phyloP scores from a whole-genome alignment of 2,797 vertebrate species.

The Trichosurus vulpecula region DNA sequence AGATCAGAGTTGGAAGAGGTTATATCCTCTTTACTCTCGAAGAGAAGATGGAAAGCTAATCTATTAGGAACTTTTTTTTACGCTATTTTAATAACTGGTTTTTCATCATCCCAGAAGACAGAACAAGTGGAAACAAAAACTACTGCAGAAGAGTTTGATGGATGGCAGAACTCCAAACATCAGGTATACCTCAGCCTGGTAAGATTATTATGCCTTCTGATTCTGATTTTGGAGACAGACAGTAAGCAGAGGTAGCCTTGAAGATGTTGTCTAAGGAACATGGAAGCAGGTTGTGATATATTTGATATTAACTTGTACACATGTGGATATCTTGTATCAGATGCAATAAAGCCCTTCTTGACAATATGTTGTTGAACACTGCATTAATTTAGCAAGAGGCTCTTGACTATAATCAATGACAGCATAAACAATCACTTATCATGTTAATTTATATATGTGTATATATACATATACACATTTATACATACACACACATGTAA shows the following conservation, averaged over 20 bases:
- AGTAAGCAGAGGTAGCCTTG: background rate
- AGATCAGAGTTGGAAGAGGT: background rate
- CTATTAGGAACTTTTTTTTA: conserved; percentile 39
- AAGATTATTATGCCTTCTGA: background rate
- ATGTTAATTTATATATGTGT: background rate
- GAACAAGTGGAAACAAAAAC: background rate
- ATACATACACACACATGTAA: too few species aligned
- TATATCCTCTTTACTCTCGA: background rate
- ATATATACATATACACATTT: too few species aligned
- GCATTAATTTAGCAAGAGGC: background rate
- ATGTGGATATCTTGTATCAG: background rate
- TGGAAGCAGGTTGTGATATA: background rate
- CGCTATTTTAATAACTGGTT: conserved; percentile 52
- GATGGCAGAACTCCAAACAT: conserved; percentile 2
- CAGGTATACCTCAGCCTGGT: conserved; percentile 11
- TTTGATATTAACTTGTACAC: background rate
- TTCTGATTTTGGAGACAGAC: background rate
- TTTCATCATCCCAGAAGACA: conserved; percentile 51
- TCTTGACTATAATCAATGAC: background rate
- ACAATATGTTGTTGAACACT: background rate
- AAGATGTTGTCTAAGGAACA: background rate
- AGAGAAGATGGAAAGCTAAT: background rate
- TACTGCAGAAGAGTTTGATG: conserved; percentile 5
- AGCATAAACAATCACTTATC: background rate
- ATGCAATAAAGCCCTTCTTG: background rate